phyloP scores from a whole-genome alignment of 2,113 vertebrate species.

The Pyxicephalus adspersus region DNA sequence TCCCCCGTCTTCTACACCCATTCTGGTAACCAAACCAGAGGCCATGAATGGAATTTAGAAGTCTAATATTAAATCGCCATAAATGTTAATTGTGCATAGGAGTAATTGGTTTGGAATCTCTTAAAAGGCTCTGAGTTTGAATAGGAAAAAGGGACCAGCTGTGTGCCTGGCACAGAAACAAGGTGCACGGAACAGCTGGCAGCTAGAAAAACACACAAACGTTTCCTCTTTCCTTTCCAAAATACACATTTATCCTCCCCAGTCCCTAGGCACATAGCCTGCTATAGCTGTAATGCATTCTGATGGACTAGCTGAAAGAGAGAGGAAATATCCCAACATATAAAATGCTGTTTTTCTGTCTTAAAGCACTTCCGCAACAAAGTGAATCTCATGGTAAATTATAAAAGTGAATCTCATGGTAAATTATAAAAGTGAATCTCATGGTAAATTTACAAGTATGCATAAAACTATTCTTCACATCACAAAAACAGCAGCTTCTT shows the following conservation, averaged over 20 bases:
- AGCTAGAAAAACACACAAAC: constrained; percentile 7
- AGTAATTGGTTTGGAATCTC: too few relatives aligned
- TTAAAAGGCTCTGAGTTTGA: background rate
- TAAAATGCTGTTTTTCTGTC: background rate
- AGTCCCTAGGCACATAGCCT: background rate
- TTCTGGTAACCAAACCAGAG: too few relatives aligned
- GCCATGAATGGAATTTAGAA: too few relatives aligned
- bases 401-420: too few relatives aligned
- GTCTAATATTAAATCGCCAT: too few relatives aligned
- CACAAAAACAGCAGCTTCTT: too few relatives aligned
- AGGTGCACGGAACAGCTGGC: constrained; percentile 31
- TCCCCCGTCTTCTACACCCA: too few relatives aligned
- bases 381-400: too few relatives aligned
- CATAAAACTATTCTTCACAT: too few relatives aligned
- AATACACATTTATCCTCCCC: constrained; percentile 3
- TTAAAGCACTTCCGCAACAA: background rate
- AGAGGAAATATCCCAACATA: background rate
- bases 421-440: too few relatives aligned
- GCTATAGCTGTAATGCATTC: background rate
- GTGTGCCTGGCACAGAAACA: background rate
- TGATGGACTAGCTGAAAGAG: background rate
- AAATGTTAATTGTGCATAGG: too few relatives aligned
- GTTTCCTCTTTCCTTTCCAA: constrained; percentile 12
- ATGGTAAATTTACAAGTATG: too few relatives aligned
- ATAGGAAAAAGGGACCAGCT: background rate